Base-by-base conservation (phyloP, 2,113 vertebrate species). In the Synodontis membranacea region DNA sequence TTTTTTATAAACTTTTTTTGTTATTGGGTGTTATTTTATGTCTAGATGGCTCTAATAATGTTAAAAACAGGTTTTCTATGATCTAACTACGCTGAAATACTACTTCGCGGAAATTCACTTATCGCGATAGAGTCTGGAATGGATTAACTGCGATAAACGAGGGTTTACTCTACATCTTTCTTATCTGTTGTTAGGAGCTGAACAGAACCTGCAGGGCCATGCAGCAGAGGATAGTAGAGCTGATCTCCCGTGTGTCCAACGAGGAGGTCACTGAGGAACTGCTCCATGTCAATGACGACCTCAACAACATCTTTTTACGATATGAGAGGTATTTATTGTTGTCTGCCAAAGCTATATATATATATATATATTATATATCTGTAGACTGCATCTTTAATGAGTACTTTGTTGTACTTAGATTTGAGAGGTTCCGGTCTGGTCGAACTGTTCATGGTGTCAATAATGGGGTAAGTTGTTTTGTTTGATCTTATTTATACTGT, bases 281-380 rank as follows among this genome's bases (percentile, higher is more conserved):
- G 89, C 94, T 99, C 83, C 98, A 97, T 0, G 97, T 97, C 89
- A 99, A 99, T 0, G 98, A 99, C 1, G 97, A 99, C 93, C 96
- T 99, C 94, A 99, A 99, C 92, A 99, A 99, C 0, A 97, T 98
- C 91, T 99, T 99, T 91, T 95, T 99, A 60, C 92, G 97, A 90
- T 99, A 97, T 0, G 98, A 99, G 91, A 97, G 98, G 98, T 98
- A 88, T 0, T 28, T 5, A 4, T 46, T 48, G 5, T 48, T 31
- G 7, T 23, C 31, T n/a, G 17, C 31, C 25, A 48, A 88, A 80
- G 44, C 3, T 37, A 37, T 31, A 39, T 56, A 31, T 0, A 11
- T 64, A n/a, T n/a, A n/a, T n/a, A n/a, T n/a, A n/a, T n/a, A n/a
- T n/a, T n/a, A n/a, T 84, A 75, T 39, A 60, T 28, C 7, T 46